A percentile compares a stretch with the other conserved stretches of the same genome.
Evolutionary conservation across 1,140 invertebrate genomes (phyloP).

Genomic region (Ips nitidus): DNA sequence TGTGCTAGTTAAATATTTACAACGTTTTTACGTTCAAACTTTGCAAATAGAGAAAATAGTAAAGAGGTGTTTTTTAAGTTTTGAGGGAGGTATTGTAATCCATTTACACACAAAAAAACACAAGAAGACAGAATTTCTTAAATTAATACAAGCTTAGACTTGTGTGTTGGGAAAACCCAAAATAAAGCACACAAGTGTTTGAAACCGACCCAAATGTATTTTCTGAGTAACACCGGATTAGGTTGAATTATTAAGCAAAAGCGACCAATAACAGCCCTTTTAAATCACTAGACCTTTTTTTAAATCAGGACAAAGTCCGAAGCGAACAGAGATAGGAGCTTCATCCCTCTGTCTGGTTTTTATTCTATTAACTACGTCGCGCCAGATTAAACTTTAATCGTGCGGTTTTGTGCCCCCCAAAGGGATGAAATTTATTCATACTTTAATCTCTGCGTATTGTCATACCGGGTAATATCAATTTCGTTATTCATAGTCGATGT

Average conservation of each 20-base stretch:
- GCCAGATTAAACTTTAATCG: not conserved
- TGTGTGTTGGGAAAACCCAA: too few relatives aligned
- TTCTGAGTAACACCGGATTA: not conserved
- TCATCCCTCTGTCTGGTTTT: not conserved
- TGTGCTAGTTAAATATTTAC: not conserved
- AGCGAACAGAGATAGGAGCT: not conserved
- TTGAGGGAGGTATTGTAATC: too few relatives aligned
- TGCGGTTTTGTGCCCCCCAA: not conserved
- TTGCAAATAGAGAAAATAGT: too few relatives aligned
- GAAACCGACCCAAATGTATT: too few relatives aligned
- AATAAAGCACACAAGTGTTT: too few relatives aligned
- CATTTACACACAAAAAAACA: too few relatives aligned
- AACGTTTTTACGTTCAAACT: too few relatives aligned
- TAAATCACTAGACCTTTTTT: not conserved
- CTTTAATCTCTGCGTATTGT: conserved; percentile 11
- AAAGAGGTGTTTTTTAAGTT: too few relatives aligned
- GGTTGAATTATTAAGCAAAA: not conserved
- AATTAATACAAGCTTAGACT: too few relatives aligned
- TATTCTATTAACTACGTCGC: not conserved
- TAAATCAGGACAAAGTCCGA: not conserved
- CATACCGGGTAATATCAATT: conserved; percentile 10
- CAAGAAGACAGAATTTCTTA: too few relatives aligned
- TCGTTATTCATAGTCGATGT: conserved; percentile 11
- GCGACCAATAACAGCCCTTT: not conserved
- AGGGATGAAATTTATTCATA: conserved; percentile 3